Evolutionary conservation across 2,797 vertebrate genomes (phyloP), one percentile per base, ranked within the genome.

Genomic region (Onychomys torridus): DNA sequence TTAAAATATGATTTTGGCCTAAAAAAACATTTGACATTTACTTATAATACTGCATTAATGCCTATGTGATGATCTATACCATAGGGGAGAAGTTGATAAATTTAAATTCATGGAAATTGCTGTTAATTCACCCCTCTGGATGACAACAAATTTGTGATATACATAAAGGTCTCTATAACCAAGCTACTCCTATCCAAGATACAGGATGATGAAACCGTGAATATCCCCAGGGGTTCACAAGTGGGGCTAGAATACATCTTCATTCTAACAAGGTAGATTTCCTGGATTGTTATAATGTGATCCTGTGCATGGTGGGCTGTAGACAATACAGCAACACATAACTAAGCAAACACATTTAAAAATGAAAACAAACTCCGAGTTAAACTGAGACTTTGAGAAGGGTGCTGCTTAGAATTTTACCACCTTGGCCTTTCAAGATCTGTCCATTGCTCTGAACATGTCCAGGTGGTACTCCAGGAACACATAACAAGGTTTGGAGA

Each of bases 21-120:
- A 63, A 88, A 96, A 59, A 96, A 93, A 76, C 34, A 71, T 46
- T 90, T 83, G 57, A 71, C 75, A 95, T 94, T 71, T 91, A 46
- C 69, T 89, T 96, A 13, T 37, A 65, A 76, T 89, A 71, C 29
- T 83, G 4, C 0, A 93, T 93, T 94, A 87, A 67, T 52, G 25
- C 43, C 52, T 93, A 19, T 79, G 13, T 73, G 57, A 76, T 96
- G 25, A 77, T 87, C 32, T 96, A 57, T 89, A 46, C 25, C 69
- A 84, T 19, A 3, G 43, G 81, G 25, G 34, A 76, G 75, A 46
- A 75, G 10, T 90, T 91, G 87, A 89, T 91, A 91, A 85, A 73
- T 96, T 95, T 93, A 95, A 96, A 95, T 87, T 49, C 59, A 81
- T 89, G 37, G 63, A 79, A 78, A 88, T 89, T n/a, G 59, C 43